Evolutionary conservation across 37 sponge, comb jelly and placozoan species (phyloP).

Genomic region (Halichondria panicea): DNA sequence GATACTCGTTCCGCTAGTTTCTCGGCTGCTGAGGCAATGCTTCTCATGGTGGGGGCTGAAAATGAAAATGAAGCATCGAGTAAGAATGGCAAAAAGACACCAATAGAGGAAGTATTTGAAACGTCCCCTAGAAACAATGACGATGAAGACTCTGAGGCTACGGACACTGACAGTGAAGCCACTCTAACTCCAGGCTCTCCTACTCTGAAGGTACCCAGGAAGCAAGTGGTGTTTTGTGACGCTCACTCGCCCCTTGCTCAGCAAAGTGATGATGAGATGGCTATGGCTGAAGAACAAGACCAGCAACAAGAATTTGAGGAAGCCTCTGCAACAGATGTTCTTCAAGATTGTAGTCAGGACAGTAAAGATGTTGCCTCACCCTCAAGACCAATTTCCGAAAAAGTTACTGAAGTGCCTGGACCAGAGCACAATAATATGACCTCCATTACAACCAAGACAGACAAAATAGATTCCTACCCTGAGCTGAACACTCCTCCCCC

Average conservation of each 20-base stretch:
- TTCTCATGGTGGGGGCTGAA: constrained; percentile 35
- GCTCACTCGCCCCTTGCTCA: too few species aligned
- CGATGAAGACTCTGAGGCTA: constrained; percentile 14
- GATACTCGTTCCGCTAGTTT: constrained; percentile 32
- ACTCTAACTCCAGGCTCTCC: constrained; percentile 36
- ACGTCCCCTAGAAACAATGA: neutral
- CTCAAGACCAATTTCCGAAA: neutral
- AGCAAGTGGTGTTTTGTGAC: too few species aligned
- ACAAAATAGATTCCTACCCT: neutral
- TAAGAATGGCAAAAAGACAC: neutral
- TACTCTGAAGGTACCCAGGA: neutral
- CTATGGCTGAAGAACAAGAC: too few species aligned
- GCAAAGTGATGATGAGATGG: too few species aligned
- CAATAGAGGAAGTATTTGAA: neutral
- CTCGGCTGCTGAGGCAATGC: constrained; percentile 66
- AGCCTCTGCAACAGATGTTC: too few species aligned
- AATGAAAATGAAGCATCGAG: neutral
- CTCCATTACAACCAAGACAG: neutral
- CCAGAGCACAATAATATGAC: neutral
- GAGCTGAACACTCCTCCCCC: neutral
- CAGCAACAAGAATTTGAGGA: too few species aligned
- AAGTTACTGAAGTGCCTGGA: neutral
- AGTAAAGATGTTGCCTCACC: neutral
- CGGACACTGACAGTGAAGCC: constrained; percentile 48
- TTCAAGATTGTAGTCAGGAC: too few species aligned